phyloP scores from a whole-genome alignment of 2,113 vertebrate species.

The Gobius niger region DNA sequence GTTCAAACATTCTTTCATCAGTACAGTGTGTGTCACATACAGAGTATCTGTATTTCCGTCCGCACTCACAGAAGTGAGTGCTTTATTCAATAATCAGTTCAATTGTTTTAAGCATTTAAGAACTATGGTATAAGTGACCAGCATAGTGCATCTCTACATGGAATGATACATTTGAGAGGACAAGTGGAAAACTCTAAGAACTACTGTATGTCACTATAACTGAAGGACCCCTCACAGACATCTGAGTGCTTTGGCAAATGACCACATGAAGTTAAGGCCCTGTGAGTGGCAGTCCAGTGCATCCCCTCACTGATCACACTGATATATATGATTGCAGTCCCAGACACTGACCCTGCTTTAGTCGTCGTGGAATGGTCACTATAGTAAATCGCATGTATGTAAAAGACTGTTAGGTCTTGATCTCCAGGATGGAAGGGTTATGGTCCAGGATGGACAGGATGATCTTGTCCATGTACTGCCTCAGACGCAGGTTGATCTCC shows the following conservation, averaged over 20 bases:
- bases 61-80: no score
- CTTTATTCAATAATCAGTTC: no score
- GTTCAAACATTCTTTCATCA: background rate
- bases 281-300: background rate
- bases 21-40: background rate
- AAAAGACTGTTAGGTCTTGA: slow-evolving; percentile 81
- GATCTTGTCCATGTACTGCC: slow-evolving; percentile 99
- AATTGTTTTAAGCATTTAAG: no score
- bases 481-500: slow-evolving; percentile 93
- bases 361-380: background rate
- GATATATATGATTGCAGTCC: background rate
- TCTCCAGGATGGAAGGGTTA: slow-evolving; percentile 97
- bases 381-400: background rate
- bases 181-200: background rate
- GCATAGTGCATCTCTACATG: background rate
- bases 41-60: background rate
- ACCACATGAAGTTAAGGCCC: background rate
- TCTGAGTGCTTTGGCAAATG: slow-evolving; percentile 3
- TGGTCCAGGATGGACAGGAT: slow-evolving; percentile 97
- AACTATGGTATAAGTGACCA: background rate
- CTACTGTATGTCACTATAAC: background rate
- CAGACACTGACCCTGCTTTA: slow-evolving; percentile 3
- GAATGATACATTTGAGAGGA: background rate
- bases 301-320: background rate
- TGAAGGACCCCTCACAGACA: background rate